These are phyloP conservation scores for Cosmorhoe ocellata DNA, from an alignment of 2,888 invertebrate genomes.

Conservation along the genomic window DNA sequence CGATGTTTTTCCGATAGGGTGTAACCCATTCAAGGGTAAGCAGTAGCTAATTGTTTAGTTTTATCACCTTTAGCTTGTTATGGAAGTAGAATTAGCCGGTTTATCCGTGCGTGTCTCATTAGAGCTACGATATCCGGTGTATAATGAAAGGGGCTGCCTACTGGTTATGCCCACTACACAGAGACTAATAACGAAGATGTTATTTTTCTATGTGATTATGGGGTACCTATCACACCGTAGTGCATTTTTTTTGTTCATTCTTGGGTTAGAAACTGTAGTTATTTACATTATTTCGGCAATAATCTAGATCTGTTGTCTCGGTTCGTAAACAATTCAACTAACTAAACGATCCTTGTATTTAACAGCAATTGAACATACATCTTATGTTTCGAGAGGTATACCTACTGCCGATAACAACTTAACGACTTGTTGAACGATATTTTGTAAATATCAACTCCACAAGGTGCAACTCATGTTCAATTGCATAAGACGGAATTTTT, in stretches of 20 bases:
- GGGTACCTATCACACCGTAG: neutral
- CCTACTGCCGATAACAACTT: conserved; percentile 23
- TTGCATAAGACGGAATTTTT: conserved; percentile 23
- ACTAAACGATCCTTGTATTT: neutral
- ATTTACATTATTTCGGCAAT: too few species aligned
- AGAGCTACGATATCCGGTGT: conserved; percentile 66
- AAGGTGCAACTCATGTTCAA: conserved; percentile 16
- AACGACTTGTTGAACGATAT: conserved; percentile 23
- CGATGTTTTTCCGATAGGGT: neutral
- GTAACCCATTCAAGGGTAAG: neutral
- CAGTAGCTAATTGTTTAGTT: conserved; percentile 4
- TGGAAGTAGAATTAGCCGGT: conserved; percentile 39
- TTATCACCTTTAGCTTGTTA: conserved; percentile 28
- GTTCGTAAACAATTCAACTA: neutral
- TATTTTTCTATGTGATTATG: conserved; percentile 52
- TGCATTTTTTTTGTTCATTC: too few species aligned
- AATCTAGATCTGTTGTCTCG: too few species aligned
- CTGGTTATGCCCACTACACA: conserved; percentile 52
- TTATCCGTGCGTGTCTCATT: conserved; percentile 65
- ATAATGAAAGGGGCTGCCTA: conserved; percentile 62
- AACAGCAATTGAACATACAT: conserved; percentile 13
- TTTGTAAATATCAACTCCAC: conserved; percentile 28
- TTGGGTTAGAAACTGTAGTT: too few species aligned
- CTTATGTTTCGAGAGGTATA: conserved; percentile 17
- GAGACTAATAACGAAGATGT: conserved; percentile 59